Conservation (phyloP, 2,113 vertebrate genomes). For the Paedocypris sp. region DNA sequence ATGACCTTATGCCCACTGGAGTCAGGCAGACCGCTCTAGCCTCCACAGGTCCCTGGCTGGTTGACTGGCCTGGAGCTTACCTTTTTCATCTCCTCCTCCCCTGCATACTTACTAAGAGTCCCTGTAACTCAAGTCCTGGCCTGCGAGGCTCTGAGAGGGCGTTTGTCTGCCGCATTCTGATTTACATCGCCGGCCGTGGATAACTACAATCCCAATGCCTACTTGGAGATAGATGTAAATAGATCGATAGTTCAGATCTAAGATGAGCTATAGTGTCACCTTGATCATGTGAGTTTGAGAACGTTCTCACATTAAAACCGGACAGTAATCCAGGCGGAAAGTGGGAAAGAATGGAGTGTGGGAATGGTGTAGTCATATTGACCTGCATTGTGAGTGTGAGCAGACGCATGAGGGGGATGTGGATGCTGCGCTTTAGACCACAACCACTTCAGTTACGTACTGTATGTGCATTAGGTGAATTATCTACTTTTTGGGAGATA, state of each 20-base stretch:
- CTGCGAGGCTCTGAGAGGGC: slow-evolving; percentile 8
- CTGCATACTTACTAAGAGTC: slow-evolving; percentile 49
- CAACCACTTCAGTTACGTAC: no score
- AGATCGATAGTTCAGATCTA: slow-evolving; percentile 30
- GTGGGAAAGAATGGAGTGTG: no score
- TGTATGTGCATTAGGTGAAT: no score
- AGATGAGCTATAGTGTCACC: background rate
- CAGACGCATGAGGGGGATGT: no score
- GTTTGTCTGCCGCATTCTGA: slow-evolving; percentile 21
- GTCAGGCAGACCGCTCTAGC: slow-evolving; percentile 14
- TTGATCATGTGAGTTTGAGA: background rate
- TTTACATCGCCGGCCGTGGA: slow-evolving; percentile 7
- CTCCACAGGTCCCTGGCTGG: background rate
- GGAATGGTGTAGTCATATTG: no score
- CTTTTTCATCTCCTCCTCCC: slow-evolving; percentile 24
- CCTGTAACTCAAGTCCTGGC: slow-evolving; percentile 47
- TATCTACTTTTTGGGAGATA: no score
- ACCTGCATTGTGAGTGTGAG: no score
- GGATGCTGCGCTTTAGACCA: no score
- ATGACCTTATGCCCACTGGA: slow-evolving; percentile 12
- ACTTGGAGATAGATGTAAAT: slow-evolving; percentile 14
- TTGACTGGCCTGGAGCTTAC: slow-evolving; percentile 21
- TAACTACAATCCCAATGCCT: slow-evolving; percentile 17
- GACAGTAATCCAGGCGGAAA: background rate
- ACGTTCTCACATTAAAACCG: slow-evolving; percentile 1